Conservation (phyloP, 2,888 invertebrate species). For the Zele albiditarsus region DNA sequence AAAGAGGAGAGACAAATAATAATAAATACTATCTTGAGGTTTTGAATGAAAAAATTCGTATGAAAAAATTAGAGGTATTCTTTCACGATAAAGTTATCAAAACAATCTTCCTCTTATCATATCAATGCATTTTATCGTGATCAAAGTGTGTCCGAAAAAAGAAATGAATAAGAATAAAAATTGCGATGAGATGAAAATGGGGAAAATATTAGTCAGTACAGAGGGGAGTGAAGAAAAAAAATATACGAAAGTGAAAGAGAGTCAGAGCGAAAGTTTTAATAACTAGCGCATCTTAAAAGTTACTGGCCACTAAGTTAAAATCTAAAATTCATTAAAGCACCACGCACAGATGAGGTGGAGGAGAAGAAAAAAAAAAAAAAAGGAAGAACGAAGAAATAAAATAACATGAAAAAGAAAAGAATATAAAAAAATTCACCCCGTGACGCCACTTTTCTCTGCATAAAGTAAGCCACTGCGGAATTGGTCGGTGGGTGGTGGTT, state of each 20-base stretch:
- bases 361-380: slow-evolving; percentile 34
- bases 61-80: neutral
- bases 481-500: slow-evolving; percentile 8
- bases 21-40: neutral
- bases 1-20: neutral
- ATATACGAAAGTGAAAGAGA: slow-evolving; percentile 13
- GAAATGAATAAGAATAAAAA: neutral
- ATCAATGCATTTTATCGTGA: neutral
- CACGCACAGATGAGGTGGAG: slow-evolving; percentile 41
- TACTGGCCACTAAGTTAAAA: slow-evolving; percentile 64
- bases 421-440: slow-evolving; percentile 2
- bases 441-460: slow-evolving; percentile 39
- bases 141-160: neutral
- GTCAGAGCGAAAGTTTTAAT: slow-evolving; percentile 59
- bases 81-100: neutral
- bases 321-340: slow-evolving; percentile 67
- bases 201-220: slow-evolving; percentile 18
- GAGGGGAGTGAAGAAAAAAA: neutral
- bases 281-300: slow-evolving; percentile 57
- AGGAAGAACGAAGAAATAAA: slow-evolving; percentile 28
- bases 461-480: slow-evolving; percentile 41
- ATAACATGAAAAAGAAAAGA: slow-evolving; percentile 1
- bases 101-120: neutral
- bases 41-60: neutral
- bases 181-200: slow-evolving; percentile 2